These are phyloP conservation scores for Chymomyza costata DNA, from an alignment of 1,140 invertebrate species.

Conservation along the genomic window DNA sequence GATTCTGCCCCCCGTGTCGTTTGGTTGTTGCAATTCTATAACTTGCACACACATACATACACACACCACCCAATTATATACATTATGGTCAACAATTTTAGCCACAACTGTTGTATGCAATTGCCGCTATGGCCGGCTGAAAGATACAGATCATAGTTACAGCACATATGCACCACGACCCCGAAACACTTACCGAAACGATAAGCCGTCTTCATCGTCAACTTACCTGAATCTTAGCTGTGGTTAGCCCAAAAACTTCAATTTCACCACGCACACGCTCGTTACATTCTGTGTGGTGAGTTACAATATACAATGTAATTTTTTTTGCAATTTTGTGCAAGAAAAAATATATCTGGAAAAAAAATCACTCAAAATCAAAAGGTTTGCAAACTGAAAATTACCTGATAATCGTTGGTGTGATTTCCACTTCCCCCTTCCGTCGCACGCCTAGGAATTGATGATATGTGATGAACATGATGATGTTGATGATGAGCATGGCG, in stretches of 20 bases:
- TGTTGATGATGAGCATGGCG: conserved; percentile 37
- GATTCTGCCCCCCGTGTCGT: conserved; percentile 41
- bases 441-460: conserved; percentile 44
- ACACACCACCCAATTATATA: too few relatives aligned
- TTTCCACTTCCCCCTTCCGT: conserved; percentile 61
- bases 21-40: conserved; percentile 28
- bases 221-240: conserved; percentile 39
- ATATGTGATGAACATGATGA: conserved; percentile 26
- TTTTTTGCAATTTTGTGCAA: conserved; percentile 48
- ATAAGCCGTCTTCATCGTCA: conserved; percentile 29
- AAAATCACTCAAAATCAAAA: conserved; percentile 44
- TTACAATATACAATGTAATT: conserved; percentile 59
- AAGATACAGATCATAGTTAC: too few relatives aligned
- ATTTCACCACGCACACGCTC: conserved; percentile 62
- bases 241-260: conserved; percentile 42
- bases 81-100: too few relatives aligned
- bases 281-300: conserved; percentile 59
- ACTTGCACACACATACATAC: too few relatives aligned
- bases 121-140: conserved; percentile 38
- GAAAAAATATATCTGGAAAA: conserved; percentile 62
- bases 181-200: conserved; percentile 48
- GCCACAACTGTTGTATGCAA: too few relatives aligned
- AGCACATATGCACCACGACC: conserved; percentile 58
- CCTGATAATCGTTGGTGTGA: conserved; percentile 69
- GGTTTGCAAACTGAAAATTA: conserved; percentile 53